These are phyloP conservation scores for Phylloscopus collybita DNA, from an alignment of 2,797 vertebrate species.

Conservation along the genomic window DNA sequence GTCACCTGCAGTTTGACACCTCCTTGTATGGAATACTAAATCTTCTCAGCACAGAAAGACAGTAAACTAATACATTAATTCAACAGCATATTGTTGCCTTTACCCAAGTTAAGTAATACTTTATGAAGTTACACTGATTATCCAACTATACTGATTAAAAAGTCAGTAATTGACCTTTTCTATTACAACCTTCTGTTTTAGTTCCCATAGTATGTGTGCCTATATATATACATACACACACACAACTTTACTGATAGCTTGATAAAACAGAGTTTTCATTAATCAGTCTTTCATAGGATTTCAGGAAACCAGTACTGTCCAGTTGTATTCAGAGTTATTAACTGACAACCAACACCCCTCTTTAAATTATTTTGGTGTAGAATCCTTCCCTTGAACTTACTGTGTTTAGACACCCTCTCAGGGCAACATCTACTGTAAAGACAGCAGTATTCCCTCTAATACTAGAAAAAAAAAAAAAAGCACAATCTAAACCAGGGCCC, in stretches of 20 bases:
- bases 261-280: background rate
- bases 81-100: background rate
- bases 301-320: background rate
- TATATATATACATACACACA: background rate
- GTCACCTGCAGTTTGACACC: background rate
- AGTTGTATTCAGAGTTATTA: background rate
- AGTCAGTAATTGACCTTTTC: background rate
- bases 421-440: background rate
- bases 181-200: background rate
- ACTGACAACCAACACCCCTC: background rate
- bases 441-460: background rate
- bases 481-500: background rate
- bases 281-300: background rate
- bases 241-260: background rate
- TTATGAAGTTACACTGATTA: background rate
- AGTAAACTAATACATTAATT: background rate
- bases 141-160: background rate
- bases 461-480: background rate
- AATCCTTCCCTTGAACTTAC: background rate
- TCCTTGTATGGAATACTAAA: background rate
- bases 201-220: background rate
- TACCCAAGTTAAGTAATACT: background rate
- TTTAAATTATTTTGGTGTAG: background rate
- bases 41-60: background rate
- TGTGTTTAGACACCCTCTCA: background rate